Conservation (phyloP, 2,797 vertebrate genomes). For the Paedocypris micromegethes region DNA sequence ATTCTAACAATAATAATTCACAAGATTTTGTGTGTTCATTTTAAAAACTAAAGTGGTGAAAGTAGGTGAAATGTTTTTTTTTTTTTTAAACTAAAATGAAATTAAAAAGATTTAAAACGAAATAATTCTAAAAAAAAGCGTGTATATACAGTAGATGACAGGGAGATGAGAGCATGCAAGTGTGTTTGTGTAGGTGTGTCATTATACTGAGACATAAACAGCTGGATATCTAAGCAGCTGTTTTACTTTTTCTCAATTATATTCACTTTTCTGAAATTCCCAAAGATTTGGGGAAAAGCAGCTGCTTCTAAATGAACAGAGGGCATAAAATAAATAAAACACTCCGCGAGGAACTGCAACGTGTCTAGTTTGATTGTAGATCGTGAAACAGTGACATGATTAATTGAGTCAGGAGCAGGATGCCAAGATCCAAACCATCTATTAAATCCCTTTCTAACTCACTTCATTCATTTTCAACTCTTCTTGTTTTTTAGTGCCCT, state of each 20-base stretch:
- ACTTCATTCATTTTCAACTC: slow-evolving; percentile 21
- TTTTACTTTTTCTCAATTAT: neutral
- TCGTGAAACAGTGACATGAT: slow-evolving; percentile 20
- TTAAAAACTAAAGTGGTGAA: no score
- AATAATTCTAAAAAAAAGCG: slow-evolving; percentile 9
- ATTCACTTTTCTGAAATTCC: slow-evolving; percentile 50
- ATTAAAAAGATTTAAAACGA: no score
- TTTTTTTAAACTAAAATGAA: no score
- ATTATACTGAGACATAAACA: slow-evolving; percentile 48
- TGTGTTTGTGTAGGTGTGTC: slow-evolving; percentile 8
- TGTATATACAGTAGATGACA: neutral
- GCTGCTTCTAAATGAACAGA: slow-evolving; percentile 28
- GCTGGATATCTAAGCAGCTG: slow-evolving; percentile 40
- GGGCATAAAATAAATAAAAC: slow-evolving; percentile 11
- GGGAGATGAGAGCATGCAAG: neutral
- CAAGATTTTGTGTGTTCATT: no score
- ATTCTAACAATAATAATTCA: no score
- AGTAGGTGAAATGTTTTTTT: no score
- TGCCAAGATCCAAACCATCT: slow-evolving; percentile 20
- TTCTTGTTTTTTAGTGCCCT: slow-evolving; percentile 13
- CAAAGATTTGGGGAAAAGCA: slow-evolving; percentile 40
- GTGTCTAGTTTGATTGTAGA: slow-evolving; percentile 8
- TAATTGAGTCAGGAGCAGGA: slow-evolving; percentile 10
- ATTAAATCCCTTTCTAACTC: slow-evolving; percentile 9
- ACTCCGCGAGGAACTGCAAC: neutral